These are phyloP conservation scores for Dyspetes luteomarginatus DNA, from an alignment of 2,888 invertebrate species.

Conservation along the genomic window DNA sequence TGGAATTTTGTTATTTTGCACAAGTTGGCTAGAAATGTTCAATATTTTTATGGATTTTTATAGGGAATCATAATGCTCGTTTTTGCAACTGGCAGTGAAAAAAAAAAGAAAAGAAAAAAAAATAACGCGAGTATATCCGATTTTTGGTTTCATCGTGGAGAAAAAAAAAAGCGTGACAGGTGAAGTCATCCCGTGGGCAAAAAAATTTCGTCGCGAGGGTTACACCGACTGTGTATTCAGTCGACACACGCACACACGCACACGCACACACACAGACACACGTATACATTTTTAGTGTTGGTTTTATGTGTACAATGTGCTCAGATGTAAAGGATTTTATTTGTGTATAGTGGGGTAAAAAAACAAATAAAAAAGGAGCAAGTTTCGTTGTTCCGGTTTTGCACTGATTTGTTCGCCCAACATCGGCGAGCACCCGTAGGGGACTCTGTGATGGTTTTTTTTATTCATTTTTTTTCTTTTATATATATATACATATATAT, in stretches of 20 bases:
- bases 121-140: too few relatives aligned
- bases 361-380: constrained; percentile 47
- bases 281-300: constrained; percentile 52
- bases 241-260: background rate
- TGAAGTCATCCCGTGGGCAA: constrained; percentile 71
- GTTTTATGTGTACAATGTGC: background rate
- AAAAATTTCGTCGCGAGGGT: constrained; percentile 53
- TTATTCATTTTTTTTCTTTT: too few relatives aligned
- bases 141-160: constrained; percentile 74
- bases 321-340: constrained; percentile 15
- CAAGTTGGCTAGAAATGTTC: background rate
- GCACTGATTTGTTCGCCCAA: constrained; percentile 73
- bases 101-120: constrained; percentile 1
- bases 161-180: constrained; percentile 69
- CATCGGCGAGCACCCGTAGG: constrained; percentile 42
- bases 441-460: constrained; percentile 20
- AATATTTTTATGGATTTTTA: background rate
- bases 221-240: constrained; percentile 16
- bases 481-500: too few relatives aligned
- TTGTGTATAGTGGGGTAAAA: constrained; percentile 16
- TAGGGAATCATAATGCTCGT: background rate
- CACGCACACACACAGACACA: constrained; percentile 32
- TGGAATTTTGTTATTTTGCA: background rate
- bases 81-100: background rate
- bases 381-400: constrained; percentile 71